A percentile compares a stretch with the other conserved stretches of the same genome.
Evolutionary conservation across 2,113 vertebrate genomes (phyloP).

Genomic region (Osmerus eperlanus): DNA sequence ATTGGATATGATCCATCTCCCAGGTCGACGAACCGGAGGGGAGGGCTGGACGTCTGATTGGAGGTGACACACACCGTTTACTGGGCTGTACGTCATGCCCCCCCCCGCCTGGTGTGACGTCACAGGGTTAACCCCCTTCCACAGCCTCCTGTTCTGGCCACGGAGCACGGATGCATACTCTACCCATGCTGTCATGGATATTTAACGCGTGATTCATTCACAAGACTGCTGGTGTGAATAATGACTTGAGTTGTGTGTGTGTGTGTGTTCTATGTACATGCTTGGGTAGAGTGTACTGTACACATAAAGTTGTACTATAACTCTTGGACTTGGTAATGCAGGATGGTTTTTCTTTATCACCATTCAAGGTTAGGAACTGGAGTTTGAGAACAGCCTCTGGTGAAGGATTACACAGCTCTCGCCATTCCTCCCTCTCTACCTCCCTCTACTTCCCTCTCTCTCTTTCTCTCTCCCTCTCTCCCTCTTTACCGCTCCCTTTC

Average conservation of each 20-base stretch:
- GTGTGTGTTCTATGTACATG: no score
- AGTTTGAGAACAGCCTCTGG: neutral
- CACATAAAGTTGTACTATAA: no score
- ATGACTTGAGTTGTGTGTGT: no score
- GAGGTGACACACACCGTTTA: slow-evolving; percentile 52
- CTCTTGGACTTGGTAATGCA: no score
- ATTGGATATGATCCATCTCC: slow-evolving; percentile 50
- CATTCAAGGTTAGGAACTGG: neutral
- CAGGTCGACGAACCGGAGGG: slow-evolving; percentile 33
- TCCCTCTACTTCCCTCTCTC: no score
- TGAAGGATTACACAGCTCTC: neutral
- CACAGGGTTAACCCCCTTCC: slow-evolving; percentile 19
- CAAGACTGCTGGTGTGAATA: no score
- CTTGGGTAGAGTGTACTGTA: no score
- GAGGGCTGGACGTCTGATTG: slow-evolving; percentile 44
- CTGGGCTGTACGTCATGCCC: slow-evolving; percentile 29
- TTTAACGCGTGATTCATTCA: no score
- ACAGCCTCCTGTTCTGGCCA: neutral
- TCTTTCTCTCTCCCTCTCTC: no score
- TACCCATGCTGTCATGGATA: no score
- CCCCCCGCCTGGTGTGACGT: slow-evolving; percentile 23
- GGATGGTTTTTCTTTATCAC: neutral
- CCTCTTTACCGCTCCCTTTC: no score
- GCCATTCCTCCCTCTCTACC: neutral
- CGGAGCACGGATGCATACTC: neutral